Percentiles rank a stretch among this genome's conserved stretches.
These are phyloP conservation scores for Bolinopsis microptera DNA, from an alignment of 37 sponge, comb jelly and placozoan genomes.

Conservation along the genomic window DNA sequence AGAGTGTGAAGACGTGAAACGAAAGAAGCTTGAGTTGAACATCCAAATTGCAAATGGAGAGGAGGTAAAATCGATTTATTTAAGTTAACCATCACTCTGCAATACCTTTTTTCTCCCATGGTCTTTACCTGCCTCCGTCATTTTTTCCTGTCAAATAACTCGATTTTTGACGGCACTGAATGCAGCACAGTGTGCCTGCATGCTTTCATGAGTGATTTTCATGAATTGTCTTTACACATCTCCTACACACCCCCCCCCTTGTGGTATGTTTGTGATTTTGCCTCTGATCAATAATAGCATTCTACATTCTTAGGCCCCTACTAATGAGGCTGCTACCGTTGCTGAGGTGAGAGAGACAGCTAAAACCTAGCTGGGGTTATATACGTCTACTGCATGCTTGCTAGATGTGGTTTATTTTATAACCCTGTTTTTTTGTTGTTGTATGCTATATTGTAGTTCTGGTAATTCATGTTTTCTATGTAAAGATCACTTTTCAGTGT, in stretches of 20 bases:
- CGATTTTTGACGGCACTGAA: not conserved
- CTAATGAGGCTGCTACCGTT: not conserved
- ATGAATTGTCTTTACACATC: not conserved
- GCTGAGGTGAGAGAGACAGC: not conserved
- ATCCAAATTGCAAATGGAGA: slow-evolving; percentile 56
- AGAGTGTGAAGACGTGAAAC: slow-evolving; percentile 59
- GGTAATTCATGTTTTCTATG: too few relatives aligned
- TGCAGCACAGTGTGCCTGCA: not conserved
- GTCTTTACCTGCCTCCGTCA: not conserved
- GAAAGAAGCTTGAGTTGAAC: slow-evolving; percentile 45
- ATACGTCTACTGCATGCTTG: not conserved
- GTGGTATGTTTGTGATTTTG: not conserved
- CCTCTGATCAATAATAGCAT: not conserved
- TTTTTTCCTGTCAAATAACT: not conserved
- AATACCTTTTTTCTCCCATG: too few relatives aligned
- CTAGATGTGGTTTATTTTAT: too few relatives aligned
- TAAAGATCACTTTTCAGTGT: too few relatives aligned
- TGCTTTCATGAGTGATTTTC: not conserved
- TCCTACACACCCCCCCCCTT: not conserved
- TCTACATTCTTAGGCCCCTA: not conserved
- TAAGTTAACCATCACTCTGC: too few relatives aligned
- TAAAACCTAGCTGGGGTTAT: not conserved
- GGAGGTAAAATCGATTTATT: not conserved
- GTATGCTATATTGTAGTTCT: too few relatives aligned
- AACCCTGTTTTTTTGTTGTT: too few relatives aligned